Conservation (phyloP, 2,888 invertebrate species). For the Calameuta filiformis region DNA sequence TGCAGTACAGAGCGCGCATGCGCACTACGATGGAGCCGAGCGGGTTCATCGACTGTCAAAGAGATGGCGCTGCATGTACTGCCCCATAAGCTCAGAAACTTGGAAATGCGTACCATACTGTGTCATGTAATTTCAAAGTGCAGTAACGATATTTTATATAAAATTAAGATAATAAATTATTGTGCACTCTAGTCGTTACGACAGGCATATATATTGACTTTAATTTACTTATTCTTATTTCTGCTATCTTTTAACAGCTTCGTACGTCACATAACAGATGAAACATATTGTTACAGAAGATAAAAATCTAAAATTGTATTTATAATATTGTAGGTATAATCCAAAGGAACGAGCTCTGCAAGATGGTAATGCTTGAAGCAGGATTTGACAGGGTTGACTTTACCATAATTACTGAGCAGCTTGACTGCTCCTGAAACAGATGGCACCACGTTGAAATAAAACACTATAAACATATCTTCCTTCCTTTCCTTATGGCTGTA, state of each 20-base stretch:
- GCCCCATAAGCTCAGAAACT: neutral
- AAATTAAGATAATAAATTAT: neutral
- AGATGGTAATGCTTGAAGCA: neutral
- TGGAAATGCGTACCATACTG: too few relatives aligned
- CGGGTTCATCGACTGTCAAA: neutral
- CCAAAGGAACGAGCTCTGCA: neutral
- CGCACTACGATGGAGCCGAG: neutral
- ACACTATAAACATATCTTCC: neutral
- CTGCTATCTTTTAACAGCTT: neutral
- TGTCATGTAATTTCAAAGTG: neutral
- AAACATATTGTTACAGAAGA: neutral
- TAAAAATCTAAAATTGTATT: neutral
- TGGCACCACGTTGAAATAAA: neutral
- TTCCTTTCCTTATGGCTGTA: too few relatives aligned
- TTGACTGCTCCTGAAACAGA: neutral
- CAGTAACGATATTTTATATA: neutral
- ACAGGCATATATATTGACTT: neutral
- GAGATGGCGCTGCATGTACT: neutral
- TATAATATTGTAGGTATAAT: neutral
- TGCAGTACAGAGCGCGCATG: neutral
- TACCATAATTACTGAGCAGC: neutral
- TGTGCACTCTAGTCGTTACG: neutral
- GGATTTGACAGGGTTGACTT: neutral
- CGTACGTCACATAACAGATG: neutral
- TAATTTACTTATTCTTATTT: too few relatives aligned